Conservation (phyloP, 2,113 vertebrate species). For the Tragelaphus strepsiceros region DNA sequence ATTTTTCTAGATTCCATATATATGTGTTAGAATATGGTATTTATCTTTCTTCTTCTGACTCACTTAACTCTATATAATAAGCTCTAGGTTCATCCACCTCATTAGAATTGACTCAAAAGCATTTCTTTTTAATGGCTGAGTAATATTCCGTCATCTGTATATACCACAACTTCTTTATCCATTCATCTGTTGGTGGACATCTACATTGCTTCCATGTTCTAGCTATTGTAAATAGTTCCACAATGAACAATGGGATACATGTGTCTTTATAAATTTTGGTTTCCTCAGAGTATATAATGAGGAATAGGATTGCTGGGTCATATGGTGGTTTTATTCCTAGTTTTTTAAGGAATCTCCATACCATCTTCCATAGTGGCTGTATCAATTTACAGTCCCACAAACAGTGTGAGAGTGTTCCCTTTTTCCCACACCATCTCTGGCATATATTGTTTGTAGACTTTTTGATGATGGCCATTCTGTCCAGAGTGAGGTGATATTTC, state of each 20-base stretch:
- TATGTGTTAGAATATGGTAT: neutral
- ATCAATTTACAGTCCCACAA: neutral
- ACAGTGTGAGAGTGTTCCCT: neutral
- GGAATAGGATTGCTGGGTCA: neutral
- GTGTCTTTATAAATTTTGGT: neutral
- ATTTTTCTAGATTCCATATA: neutral
- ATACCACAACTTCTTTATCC: neutral
- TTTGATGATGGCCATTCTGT: neutral
- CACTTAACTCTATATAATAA: neutral
- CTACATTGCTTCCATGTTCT: neutral
- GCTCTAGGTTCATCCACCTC: neutral
- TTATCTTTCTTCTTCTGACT: neutral
- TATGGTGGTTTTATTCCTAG: neutral
- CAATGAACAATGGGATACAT: neutral
- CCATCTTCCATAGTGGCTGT: neutral
- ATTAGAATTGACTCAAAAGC: neutral
- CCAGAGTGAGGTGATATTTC: neutral
- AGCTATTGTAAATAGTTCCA: neutral
- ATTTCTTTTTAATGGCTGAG: neutral
- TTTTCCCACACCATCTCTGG: neutral
- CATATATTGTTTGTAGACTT: neutral
- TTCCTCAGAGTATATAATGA: neutral
- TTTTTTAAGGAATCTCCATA: neutral
- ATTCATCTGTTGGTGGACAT: neutral
- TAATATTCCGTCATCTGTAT: neutral